These are phyloP conservation scores for Astreopora myriophthalma DNA, from an alignment of 64 coral and sea anemone species.

Conservation along the genomic window DNA sequence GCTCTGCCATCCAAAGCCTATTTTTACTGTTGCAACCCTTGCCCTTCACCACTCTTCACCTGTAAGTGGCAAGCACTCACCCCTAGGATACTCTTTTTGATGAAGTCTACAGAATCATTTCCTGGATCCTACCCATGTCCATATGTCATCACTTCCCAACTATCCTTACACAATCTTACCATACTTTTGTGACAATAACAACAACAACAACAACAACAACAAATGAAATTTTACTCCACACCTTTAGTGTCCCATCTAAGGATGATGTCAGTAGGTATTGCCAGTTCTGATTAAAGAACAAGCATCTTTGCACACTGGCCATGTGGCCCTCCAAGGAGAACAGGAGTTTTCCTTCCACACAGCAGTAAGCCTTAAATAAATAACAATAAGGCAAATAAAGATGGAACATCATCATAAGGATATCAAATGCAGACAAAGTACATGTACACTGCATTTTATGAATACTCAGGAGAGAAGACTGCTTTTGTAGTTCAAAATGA, in stretches of 20 bases:
- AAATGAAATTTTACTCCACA: not conserved
- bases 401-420: too few species aligned
- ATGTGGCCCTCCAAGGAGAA: slow-evolving; percentile 74
- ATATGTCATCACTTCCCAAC: too few species aligned
- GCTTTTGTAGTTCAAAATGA: too few species aligned
- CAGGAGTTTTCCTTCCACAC: not conserved
- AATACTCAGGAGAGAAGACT: not conserved
- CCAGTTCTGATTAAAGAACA: slow-evolving; percentile 67
- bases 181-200: too few species aligned
- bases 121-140: too few species aligned
- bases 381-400: not conserved
- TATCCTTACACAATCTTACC: too few species aligned
- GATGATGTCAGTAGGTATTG: slow-evolving; percentile 74
- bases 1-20: too few species aligned
- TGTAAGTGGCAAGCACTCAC: too few species aligned
- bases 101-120: too few species aligned
- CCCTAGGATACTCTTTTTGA: too few species aligned
- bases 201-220: not conserved
- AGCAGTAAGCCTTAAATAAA: slow-evolving; percentile 10
- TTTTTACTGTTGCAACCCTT: too few species aligned
- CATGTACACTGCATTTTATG: not conserved
- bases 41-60: too few species aligned
- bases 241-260: slow-evolving; percentile 87
- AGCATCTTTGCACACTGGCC: slow-evolving; percentile 59
- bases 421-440: not conserved